These are phyloP conservation scores for Eristalis pertinax DNA, from an alignment of 2,888 invertebrate species.

Conservation along the genomic window DNA sequence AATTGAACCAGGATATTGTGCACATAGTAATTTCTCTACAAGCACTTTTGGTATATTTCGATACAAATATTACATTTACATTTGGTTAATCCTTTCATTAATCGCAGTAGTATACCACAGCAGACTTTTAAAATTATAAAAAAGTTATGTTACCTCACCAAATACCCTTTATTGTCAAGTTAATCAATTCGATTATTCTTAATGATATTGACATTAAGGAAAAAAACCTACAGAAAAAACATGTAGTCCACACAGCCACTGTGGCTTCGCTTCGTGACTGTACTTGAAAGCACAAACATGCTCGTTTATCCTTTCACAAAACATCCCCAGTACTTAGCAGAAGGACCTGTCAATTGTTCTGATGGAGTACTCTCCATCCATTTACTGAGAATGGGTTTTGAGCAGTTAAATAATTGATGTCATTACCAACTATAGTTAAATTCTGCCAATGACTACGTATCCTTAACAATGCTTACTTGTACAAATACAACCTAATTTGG, in stretches of 20 bases:
- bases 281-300: background rate
- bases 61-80: no score
- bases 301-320: background rate
- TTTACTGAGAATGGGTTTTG: background rate
- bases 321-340: background rate
- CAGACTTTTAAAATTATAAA: no score
- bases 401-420: background rate
- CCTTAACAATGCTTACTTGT: background rate
- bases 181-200: background rate
- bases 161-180: background rate
- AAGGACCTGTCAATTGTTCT: background rate
- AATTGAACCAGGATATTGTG: no score
- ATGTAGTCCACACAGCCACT: no score
- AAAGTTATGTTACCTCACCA: no score
- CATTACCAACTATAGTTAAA: background rate
- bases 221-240: background rate
- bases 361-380: constrained; percentile 23
- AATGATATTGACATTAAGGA: background rate
- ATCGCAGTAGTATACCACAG: no score
- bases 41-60: no score
- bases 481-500: background rate
- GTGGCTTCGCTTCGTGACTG: background rate
- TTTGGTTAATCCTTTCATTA: no score
- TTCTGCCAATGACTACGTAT: background rate
- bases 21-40: no score